Evolutionary conservation across 2,113 vertebrate genomes (phyloP), one percentile per base, ranked within the genome.

Genomic region (Struthio camelus): DNA sequence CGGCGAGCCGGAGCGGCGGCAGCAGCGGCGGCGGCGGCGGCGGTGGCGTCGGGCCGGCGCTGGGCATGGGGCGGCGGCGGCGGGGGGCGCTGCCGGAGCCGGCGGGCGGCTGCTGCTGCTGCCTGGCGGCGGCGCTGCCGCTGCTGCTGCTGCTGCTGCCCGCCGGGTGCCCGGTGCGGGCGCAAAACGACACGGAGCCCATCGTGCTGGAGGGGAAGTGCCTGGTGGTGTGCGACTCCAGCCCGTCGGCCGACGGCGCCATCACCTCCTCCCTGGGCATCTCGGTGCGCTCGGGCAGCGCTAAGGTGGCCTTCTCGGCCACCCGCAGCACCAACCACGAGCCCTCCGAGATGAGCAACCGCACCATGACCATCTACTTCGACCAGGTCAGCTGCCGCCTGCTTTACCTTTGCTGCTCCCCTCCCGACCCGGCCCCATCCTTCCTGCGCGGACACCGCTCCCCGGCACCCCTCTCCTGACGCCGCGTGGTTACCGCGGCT

Each of bases 281-380:
- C 97, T 99, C 99, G 22, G 99, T 99, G 94, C 99, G 99, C 90
- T 99, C 99, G 6, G 99, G 99, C 77, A 99, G 99, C 96, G 99
- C 99, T 96, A 99, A 99, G 95, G 99, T 99, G 96, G 99, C 99
- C 76, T 99, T 99, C 97, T 99, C 99, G 28, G 99, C 99, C 87
- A 99, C 99, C 42, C 98, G 99, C 92, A 99, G 99, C 99, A 99
- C 99, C 94, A 99, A 99, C 98, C 99, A 99, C 87, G 99, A 99
- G 89, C 99, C 99, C 66, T 99, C 99, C 61, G 99, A 99, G 98
- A 99, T 99, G 99, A 99, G 99, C 97, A 99, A 99, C 98, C 99
- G 99, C 93, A 99, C 99, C 95, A 99, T 99, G 99, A 99, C 99
- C 97, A 99, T 99, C 98, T 99, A 99, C 97, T 99, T 99, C 97